Evolutionary conservation across 2,113 vertebrate genomes (phyloP).

Genomic region (Pelmatolapia mariae): DNA sequence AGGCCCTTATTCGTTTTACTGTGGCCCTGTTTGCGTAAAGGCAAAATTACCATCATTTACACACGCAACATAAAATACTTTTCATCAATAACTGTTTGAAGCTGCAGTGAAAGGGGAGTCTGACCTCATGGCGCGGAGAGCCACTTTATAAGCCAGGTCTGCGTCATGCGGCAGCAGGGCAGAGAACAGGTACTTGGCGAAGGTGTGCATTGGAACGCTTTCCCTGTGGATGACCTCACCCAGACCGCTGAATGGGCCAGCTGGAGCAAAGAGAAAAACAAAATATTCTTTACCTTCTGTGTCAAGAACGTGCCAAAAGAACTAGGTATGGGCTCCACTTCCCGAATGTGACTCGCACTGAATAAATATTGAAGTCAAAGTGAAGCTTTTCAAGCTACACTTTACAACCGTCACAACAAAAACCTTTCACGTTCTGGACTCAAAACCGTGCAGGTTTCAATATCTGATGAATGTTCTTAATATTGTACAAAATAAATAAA

Average conservation of each 20-base stretch:
- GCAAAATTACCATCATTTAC: background rate
- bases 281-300: background rate
- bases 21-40: background rate
- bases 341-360: background rate
- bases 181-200: constrained; percentile 96
- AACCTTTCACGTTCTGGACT: background rate
- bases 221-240: constrained; percentile 97
- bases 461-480: background rate
- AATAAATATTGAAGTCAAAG: background rate
- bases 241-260: constrained; percentile 94
- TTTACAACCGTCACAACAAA: background rate
- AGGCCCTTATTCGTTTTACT: background rate
- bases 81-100: background rate
- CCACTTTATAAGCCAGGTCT: constrained; percentile 94
- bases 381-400: background rate
- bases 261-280: constrained; percentile 55
- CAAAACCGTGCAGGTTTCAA: background rate
- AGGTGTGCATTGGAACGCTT: constrained; percentile 98
- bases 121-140: constrained; percentile 95
- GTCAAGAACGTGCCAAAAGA: background rate
- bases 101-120: background rate
- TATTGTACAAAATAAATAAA: background rate
- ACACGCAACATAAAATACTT: background rate
- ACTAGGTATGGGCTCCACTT: background rate
- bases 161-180: constrained; percentile 92